A percentile compares a stretch with the other conserved stretches of the same genome.
These are phyloP conservation scores for Gambelia wislizenii DNA, from an alignment of 2,797 vertebrate genomes.

Conservation along the genomic window DNA sequence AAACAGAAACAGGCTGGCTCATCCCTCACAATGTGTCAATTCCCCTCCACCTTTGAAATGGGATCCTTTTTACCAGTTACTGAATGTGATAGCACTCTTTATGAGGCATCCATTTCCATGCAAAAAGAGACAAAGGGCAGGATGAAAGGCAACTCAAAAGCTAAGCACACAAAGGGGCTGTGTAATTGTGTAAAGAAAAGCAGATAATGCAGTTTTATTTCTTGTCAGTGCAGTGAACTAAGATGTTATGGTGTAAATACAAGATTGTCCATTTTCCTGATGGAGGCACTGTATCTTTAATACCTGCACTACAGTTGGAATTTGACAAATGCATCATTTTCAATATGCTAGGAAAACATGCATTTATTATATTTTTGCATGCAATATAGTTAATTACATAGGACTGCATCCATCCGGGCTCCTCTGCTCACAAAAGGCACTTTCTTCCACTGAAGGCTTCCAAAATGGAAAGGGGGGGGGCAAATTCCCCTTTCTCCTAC, in stretches of 20 bases:
- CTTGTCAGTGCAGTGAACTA: constrained; percentile 15
- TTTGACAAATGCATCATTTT: background rate
- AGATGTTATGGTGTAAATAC: constrained; percentile 34
- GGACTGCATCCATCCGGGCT: background rate
- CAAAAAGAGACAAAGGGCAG: constrained; percentile 65
- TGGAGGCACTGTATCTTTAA: background rate
- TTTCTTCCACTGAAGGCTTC: background rate
- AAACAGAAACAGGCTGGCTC: constrained; percentile 61
- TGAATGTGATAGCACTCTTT: constrained; percentile 79
- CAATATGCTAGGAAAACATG: background rate
- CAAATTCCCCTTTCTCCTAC: background rate
- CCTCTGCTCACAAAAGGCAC: background rate
- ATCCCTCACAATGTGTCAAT: constrained; percentile 45
- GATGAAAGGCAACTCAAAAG: constrained; percentile 61
- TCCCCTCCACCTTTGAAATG: constrained; percentile 75
- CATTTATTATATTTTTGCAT: background rate
- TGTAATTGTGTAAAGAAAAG: constrained; percentile 51
- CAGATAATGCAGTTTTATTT: constrained; percentile 47
- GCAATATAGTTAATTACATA: background rate
- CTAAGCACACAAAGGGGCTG: constrained; percentile 47
- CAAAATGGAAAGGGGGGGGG: no score
- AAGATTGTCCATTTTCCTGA: constrained; percentile 19
- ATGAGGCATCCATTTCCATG: constrained; percentile 79
- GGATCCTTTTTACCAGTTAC: constrained; percentile 71
- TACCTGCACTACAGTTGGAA: background rate